phyloP scores from a whole-genome alignment of 2,113 vertebrate species.

The Sylvietta virens region DNA sequence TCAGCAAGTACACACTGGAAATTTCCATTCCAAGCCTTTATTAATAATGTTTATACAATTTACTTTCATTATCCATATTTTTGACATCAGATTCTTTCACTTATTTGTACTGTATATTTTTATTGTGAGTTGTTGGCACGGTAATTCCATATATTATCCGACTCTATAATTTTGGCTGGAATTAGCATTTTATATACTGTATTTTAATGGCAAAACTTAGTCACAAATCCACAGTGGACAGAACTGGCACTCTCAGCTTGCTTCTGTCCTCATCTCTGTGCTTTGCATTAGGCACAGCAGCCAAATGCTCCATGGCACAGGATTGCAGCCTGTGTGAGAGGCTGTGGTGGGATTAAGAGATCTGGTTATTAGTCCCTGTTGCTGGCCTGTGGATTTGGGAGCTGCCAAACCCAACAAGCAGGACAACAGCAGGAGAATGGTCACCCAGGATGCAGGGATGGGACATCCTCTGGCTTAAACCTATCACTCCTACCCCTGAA shows the following conservation, averaged over 20 bases:
- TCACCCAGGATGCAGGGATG: neutral
- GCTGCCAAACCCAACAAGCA: neutral
- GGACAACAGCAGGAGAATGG: neutral
- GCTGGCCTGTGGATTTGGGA: neutral
- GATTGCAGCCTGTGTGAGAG: neutral
- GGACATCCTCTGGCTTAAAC: neutral
- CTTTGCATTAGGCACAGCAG: neutral
- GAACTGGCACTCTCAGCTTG: conserved; percentile 32
- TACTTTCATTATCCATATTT: conserved; percentile 47
- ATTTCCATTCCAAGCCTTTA: conserved; percentile 59
- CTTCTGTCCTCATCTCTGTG: conserved; percentile 28
- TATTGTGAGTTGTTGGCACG: conserved; percentile 45
- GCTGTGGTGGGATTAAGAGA: neutral
- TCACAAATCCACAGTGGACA: conserved; percentile 49
- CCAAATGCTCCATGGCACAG: neutral
- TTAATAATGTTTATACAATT: conserved; percentile 53
- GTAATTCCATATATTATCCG: conserved; percentile 39
- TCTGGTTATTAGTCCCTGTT: neutral
- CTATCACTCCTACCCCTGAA: neutral
- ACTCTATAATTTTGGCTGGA: conserved; percentile 62
- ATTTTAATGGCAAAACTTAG: conserved; percentile 65
- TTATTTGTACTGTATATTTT: conserved; percentile 59
- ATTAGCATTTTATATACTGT: conserved; percentile 64
- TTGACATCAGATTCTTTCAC: conserved; percentile 52
- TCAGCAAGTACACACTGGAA: conserved; percentile 26